A percentile compares a stretch with the other conserved stretches of the same genome.
phyloP scores from a whole-genome alignment of 2,113 vertebrate species.

The Cacatua alba region DNA sequence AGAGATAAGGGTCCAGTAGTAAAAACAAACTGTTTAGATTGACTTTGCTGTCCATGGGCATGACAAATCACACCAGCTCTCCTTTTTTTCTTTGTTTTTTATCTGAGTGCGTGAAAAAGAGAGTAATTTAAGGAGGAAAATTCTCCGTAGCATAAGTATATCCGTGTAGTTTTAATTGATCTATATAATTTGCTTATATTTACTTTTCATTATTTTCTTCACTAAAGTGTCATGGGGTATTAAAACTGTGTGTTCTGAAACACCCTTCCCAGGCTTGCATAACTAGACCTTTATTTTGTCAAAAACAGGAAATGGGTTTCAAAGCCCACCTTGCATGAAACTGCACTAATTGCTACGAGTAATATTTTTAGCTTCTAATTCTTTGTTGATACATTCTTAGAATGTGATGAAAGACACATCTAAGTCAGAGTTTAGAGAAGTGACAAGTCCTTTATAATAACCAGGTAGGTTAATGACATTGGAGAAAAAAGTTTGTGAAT shows the following conservation, averaged over 20 bases:
- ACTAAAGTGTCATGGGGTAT: not conserved
- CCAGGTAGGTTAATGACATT: not conserved
- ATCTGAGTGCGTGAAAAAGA: not conserved
- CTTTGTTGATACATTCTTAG: not conserved
- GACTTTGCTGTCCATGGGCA: fast-evolving
- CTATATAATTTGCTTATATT: not conserved
- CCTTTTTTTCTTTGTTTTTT: not conserved
- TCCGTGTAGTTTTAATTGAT: not conserved
- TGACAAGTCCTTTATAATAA: not conserved
- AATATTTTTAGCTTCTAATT: not conserved
- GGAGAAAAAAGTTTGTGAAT: not conserved
- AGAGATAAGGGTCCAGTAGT: not conserved
- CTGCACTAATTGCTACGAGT: not conserved
- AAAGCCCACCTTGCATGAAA: not conserved
- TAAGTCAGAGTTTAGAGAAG: not conserved
- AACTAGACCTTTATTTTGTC: not conserved
- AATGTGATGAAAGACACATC: not conserved
- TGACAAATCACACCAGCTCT: not conserved
- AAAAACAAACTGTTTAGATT: not conserved
- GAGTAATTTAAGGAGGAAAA: not conserved
- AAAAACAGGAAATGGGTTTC: not conserved
- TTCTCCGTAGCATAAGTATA: not conserved
- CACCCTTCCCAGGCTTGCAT: not conserved
- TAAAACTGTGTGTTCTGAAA: not conserved
- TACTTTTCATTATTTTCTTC: not conserved